Evolutionary conservation across 2,797 vertebrate species (phyloP), one percentile per base, ranked within the genome.

Genomic region (Chaetophractus vellerosus): DNA sequence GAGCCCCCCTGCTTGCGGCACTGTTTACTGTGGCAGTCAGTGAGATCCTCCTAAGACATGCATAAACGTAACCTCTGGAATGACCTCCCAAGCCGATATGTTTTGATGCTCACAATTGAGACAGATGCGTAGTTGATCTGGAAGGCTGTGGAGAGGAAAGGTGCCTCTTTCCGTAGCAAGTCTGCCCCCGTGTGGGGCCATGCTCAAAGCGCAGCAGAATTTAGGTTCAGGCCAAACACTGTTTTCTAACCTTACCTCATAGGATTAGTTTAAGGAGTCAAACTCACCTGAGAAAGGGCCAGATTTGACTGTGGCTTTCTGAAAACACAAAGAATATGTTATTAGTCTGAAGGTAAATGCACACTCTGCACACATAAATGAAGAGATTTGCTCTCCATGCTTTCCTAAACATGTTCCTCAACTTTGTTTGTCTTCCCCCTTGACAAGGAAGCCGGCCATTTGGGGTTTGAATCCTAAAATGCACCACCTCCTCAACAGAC

Each of bases 171-270:
- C 90, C 19, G 81, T 69, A 88, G 78, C 97, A 94, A 96, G 96
- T 82, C 95, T 97, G 96, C 97, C 96, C 97, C 78, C 97, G 0
- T 80, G 96, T 95, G 97, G 96, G 31, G 4, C 83, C 48, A 61
- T 0, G 23, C 41, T 82, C 3, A 6, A 79, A 94, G 63, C 9
- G 50, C 96, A 97, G 69, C 90, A 50, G 26, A 79, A 55, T 52
- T 50, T 21, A 33, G 33, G 6, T 31, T 19, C 41, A 10, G 2
- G 1, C 41, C 4, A 0, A 55, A 55, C 5, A 9, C 59, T 61
- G 28, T 64, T 88, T 74, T 50, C 36, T 14, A 28, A 16, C 19
- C 12, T 9, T 50, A 28, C 8, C 18, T 55, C 86, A 1, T 2
- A 76, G 69, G 63, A 76, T 79, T 19, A 38, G 26, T 86, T 83